Base-by-base conservation (phyloP, 2,888 invertebrate genomes). In the Zaprionus bogoriensis region DNA sequence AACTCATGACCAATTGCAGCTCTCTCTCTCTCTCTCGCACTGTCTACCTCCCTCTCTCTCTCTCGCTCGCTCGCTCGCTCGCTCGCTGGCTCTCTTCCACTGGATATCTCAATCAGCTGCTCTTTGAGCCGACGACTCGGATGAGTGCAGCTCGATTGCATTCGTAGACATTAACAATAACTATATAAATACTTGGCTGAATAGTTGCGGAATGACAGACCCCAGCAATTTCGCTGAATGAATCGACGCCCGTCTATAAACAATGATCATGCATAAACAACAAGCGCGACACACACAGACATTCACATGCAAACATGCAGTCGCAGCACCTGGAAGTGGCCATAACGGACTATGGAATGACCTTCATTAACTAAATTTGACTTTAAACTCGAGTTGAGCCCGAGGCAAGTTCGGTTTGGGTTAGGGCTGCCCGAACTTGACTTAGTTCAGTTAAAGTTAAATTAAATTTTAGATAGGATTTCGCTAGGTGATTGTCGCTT, bases 221-320 rank as follows among this genome's bases (percentile, higher is more conserved):
- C 42, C 32, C 61, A 65, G 51, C 47, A 62, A 62, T 60, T 65
- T 55, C 54, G 60, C 62, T 62, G 62, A 65, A 76, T 77, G 75
- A 77, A 74, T 60, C 62, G 22, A 36, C 41, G 41, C 32, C 32
- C 44, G 36, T 55, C 23, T 39, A 52, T 62, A 74, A 71, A 71
- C 62, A 72, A 67, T 61, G 39, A 72, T 28, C 59, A 54, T 51
- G 38, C 46, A 65, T 25, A 39, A 53, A 60, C 27, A 54, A 32
- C 45, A 41, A 50, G n/a, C 41, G 47, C n/a, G 27, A 36, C 17
- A 20, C 25, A 38, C 30, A 52, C 22, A 58, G 27, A 69, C 7
- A 46, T 7, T 57, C 19, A 32, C 4, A 23, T 32, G 54, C 32
- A 41, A 10, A 44, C n/a, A 19, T 12, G 30, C 30, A 50, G 28